These are phyloP conservation scores for Stomatorhinus walkeri DNA, from an alignment of 2,797 vertebrate genomes.

Conservation along the genomic window DNA sequence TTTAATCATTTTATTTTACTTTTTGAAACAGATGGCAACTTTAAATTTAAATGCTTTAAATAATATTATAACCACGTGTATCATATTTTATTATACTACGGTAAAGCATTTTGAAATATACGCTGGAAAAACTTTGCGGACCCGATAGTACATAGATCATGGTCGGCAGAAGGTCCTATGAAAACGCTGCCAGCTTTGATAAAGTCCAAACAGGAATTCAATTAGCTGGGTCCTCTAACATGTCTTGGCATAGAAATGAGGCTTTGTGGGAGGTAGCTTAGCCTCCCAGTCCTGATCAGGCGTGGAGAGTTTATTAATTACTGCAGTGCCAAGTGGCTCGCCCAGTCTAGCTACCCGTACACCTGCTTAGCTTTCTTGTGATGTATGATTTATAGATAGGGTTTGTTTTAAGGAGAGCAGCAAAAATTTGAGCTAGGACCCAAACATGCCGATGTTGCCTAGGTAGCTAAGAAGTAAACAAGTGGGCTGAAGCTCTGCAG, in stretches of 20 bases:
- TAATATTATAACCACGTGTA: not conserved
- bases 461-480: constrained; percentile 91
- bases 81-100: not conserved
- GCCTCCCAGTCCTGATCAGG: constrained; percentile 14
- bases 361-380: constrained; percentile 66
- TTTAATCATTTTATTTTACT: not conserved
- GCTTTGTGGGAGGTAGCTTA: constrained; percentile 44
- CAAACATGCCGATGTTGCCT: constrained; percentile 58
- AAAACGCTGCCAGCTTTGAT: not conserved
- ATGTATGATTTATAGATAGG: constrained; percentile 87
- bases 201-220: constrained; percentile 14
- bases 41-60: not conserved
- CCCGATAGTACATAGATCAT: not conserved
- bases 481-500: constrained; percentile 83
- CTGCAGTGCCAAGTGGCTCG: not conserved
- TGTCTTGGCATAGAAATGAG: constrained; percentile 43
- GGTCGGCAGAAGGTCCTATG: not conserved
- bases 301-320: constrained; percentile 4
- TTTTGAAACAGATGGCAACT: constrained; percentile 4
- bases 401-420: constrained; percentile 52
- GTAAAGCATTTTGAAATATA: not conserved
- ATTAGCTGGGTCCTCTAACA: constrained; percentile 41
- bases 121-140: not conserved
- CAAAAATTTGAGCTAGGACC: constrained; percentile 43
- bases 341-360: not conserved